Evolutionary conservation across 2,113 vertebrate species (phyloP).

Genomic region (Balaenoptera acutorostrata): DNA sequence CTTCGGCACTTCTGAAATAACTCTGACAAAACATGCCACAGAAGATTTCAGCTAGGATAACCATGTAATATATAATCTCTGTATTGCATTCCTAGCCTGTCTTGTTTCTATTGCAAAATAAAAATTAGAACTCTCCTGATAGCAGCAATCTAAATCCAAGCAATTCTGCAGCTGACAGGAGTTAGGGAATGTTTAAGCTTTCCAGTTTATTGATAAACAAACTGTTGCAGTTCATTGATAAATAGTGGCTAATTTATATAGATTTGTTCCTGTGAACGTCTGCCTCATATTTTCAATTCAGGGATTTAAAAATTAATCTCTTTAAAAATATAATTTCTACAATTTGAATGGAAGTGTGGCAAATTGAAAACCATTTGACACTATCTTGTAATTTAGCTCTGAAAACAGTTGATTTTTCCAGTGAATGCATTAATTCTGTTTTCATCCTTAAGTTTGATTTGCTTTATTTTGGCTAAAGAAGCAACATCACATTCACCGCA

Average conservation of each 20-base stretch:
- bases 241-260: background rate
- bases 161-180: background rate
- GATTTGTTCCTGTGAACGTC: background rate
- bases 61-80: background rate
- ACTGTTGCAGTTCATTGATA: background rate
- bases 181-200: background rate
- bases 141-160: background rate
- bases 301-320: background rate
- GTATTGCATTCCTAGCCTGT: background rate
- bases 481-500: background rate
- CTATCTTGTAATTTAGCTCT: background rate
- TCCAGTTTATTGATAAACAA: constrained; percentile 16
- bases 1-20: background rate
- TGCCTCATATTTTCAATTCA: background rate
- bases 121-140: background rate
- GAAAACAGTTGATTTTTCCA: background rate
- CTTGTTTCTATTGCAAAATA: background rate
- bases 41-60: background rate
- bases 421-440: background rate
- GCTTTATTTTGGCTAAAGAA: background rate
- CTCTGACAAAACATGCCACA: background rate
- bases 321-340: background rate
- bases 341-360: background rate
- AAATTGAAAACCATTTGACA: background rate
- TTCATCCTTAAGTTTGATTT: constrained; percentile 19